Base-by-base conservation (phyloP, 2,888 invertebrate genomes). In the Azorinus chamasolen region DNA sequence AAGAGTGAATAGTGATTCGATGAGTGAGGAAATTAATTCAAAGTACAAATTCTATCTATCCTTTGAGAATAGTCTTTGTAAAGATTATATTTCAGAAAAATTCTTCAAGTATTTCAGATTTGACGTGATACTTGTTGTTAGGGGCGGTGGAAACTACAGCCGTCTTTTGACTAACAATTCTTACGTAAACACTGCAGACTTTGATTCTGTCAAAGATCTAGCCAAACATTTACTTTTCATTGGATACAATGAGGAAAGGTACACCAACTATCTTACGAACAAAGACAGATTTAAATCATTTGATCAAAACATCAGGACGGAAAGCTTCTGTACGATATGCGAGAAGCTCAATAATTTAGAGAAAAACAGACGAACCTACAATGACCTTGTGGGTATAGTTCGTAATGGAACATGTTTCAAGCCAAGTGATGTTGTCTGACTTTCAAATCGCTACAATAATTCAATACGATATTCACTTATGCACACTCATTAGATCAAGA, bases 41-140 rank as follows among this genome's bases (percentile, higher is more conserved):
- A n/a, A n/a, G n/a, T n/a, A n/a, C n/a, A n/a, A n/a, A n/a, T n/a
- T n/a, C n/a, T n/a, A n/a, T n/a, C n/a, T n/a, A n/a, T n/a, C n/a
- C n/a, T n/a, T n/a, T n/a, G n/a, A n/a, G n/a, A n/a, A n/a, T n/a
- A n/a, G n/a, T n/a, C n/a, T n/a, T n/a, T n/a, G n/a, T n/a, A n/a
- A n/a, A n/a, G 83, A 83, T 63, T 83, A 83, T 57, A 66, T 83
- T 27, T 79, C 76, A 0, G 83, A 83, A 54, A 83, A 83, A 24
- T 74, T 71, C 51, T 83, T 76, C 48, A 74, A 65, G 37, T 59
- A 70, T 14, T 74, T 79, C 20, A 41, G 61, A 20, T 45, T 64
- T 18, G 71, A 76, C 27, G 41, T 71, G 32, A 54, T 83, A n/a
- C n/a, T n/a, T n/a, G n/a, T n/a, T n/a, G n/a, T n/a, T n/a, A n/a